These are phyloP conservation scores for Erythrocercus mccallii DNA, from an alignment of 2,113 vertebrate genomes.

Conservation along the genomic window DNA sequence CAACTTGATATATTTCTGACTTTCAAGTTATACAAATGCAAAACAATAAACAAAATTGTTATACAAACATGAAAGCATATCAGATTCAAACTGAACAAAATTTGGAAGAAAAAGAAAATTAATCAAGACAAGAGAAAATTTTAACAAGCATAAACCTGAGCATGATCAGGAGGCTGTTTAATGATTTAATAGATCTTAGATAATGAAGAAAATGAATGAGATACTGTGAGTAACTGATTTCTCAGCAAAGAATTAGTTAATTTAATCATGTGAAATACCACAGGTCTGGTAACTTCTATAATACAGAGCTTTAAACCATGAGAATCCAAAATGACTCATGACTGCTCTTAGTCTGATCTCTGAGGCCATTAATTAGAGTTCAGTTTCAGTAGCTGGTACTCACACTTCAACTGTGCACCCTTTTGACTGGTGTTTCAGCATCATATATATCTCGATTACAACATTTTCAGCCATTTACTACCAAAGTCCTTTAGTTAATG, in stretches of 20 bases:
- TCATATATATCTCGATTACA: neutral
- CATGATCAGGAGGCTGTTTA: neutral
- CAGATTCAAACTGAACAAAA: neutral
- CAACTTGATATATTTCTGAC: neutral
- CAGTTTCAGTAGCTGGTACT: neutral
- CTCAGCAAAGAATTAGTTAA: neutral
- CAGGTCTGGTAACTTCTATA: neutral
- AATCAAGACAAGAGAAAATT: neutral
- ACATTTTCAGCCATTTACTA: neutral
- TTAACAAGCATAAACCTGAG: neutral
- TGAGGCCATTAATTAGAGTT: neutral
- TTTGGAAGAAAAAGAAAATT: neutral
- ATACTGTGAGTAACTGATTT: neutral
- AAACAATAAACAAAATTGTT: neutral
- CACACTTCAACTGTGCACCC: neutral
- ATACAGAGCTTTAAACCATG: neutral
- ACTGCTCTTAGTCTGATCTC: neutral
- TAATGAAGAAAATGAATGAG: neutral
- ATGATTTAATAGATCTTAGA: neutral
- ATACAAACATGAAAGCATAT: neutral
- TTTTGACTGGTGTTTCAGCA: neutral
- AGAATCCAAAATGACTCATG: neutral
- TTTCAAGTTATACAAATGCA: neutral
- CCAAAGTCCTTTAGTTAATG: neutral
- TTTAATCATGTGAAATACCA: neutral